phyloP scores from a whole-genome alignment of 64 coral and sea anemone species.

The Montipora cactus region DNA sequence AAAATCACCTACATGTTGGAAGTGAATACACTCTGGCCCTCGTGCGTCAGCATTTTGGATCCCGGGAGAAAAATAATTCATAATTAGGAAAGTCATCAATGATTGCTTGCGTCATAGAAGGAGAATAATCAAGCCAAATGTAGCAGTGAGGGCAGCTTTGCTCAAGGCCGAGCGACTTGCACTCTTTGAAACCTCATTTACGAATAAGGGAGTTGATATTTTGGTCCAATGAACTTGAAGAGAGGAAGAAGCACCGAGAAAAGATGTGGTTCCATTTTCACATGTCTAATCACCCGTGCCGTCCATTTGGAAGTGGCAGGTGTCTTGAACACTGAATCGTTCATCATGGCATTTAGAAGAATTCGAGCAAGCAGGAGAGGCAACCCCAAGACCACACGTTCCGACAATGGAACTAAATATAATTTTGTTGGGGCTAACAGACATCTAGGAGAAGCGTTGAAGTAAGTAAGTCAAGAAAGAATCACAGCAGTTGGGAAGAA shows the following conservation, averaged over 20 bases:
- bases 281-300: slow-evolving; percentile 18
- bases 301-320: slow-evolving; percentile 21
- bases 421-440: slow-evolving; percentile 11
- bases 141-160: slow-evolving; percentile 1
- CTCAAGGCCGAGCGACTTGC: background rate
- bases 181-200: background rate
- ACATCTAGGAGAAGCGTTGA: slow-evolving; percentile 1
- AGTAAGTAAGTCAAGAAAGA: background rate
- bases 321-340: slow-evolving; percentile 26
- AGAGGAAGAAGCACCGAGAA: slow-evolving; percentile 45
- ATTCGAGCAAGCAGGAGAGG: background rate
- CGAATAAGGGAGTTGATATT: slow-evolving; percentile 40
- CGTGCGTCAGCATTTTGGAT: slow-evolving; percentile 28
- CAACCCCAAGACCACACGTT: background rate
- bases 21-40: background rate
- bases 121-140: slow-evolving; percentile 17
- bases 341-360: slow-evolving; percentile 45
- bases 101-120: slow-evolving; percentile 6
- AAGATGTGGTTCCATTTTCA: slow-evolving; percentile 53
- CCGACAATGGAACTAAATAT: slow-evolving; percentile 10
- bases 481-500: slow-evolving; percentile 25
- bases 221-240: slow-evolving; percentile 67
- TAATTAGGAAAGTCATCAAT: background rate
- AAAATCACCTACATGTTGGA: slow-evolving; percentile 2
- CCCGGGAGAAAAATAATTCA: background rate